Conservation (phyloP, 2,888 invertebrate species). For the Proisotoma minuta region DNA sequence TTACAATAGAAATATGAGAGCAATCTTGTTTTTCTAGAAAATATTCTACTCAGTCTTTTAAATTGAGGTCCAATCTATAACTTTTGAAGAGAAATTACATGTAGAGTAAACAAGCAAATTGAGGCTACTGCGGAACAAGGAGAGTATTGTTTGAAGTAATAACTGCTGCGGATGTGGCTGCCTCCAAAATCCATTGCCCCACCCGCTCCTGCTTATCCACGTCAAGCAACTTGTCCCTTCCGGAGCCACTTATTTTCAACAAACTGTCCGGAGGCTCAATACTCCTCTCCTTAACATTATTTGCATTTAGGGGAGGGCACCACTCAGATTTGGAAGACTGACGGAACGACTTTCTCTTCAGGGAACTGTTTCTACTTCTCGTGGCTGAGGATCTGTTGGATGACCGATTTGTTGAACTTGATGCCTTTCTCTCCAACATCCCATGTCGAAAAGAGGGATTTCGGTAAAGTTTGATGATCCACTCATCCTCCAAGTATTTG, state of each 20-base stretch:
- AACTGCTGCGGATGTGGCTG: slow-evolving; percentile 2
- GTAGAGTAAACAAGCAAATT: too few relatives aligned
- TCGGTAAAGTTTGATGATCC: slow-evolving; percentile 50
- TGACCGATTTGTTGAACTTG: slow-evolving; percentile 31
- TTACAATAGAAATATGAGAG: too few relatives aligned
- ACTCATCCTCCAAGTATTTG: slow-evolving; percentile 61
- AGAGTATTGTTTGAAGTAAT: not conserved
- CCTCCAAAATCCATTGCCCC: slow-evolving; percentile 29
- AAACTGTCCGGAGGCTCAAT: not conserved
- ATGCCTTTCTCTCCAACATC: slow-evolving; percentile 32
- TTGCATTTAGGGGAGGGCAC: not conserved
- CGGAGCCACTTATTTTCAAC: not conserved
- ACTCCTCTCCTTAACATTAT: not conserved
- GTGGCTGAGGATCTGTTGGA: slow-evolving; percentile 28
- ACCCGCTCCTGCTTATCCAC: slow-evolving; percentile 30
- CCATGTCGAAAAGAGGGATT: slow-evolving; percentile 24
- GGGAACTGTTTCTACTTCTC: slow-evolving; percentile 15
- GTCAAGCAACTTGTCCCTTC: not conserved
- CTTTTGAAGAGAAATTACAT: too few relatives aligned
- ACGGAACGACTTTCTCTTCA: slow-evolving; percentile 28
- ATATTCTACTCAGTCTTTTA: too few relatives aligned
- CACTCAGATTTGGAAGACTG: not conserved
- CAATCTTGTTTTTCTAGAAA: too few relatives aligned
- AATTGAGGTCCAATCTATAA: too few relatives aligned
- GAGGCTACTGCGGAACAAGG: too few relatives aligned